Evolutionary conservation across 2,797 vertebrate genomes (phyloP).

Genomic region (Poecilia gillii): DNA sequence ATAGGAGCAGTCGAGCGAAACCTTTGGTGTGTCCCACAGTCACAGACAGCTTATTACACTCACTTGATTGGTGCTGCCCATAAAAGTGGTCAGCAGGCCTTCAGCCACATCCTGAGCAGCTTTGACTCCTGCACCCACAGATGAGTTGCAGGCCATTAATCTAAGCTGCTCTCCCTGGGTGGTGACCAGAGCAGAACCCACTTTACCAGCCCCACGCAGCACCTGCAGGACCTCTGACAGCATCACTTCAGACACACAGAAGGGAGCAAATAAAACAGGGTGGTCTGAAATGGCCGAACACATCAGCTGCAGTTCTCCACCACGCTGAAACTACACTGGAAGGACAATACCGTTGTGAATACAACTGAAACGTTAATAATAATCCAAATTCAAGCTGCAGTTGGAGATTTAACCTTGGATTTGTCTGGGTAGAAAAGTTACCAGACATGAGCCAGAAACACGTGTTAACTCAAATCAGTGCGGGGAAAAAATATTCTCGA

Average conservation of each 20-base stretch:
- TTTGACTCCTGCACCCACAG: conserved; percentile 73
- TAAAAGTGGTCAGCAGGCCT: conserved; percentile 63
- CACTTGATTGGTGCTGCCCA: conserved; percentile 65
- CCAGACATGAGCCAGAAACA: conserved; percentile 2
- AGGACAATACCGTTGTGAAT: neutral
- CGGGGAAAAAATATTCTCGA: neutral
- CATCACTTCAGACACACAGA: conserved; percentile 60
- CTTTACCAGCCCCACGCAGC: conserved; percentile 80
- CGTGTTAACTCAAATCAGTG: conserved; percentile 4
- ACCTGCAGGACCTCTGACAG: conserved; percentile 80
- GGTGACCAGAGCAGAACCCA: conserved; percentile 76
- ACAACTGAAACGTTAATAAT: neutral
- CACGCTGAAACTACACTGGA: neutral
- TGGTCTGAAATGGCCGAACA: neutral
- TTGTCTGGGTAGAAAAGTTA: neutral
- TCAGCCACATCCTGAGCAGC: conserved; percentile 72
- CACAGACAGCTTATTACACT: neutral
- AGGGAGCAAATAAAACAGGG: neutral
- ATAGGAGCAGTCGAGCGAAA: neutral
- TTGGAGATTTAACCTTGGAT: conserved; percentile 42
- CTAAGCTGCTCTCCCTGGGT: conserved; percentile 81
- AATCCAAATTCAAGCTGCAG: neutral
- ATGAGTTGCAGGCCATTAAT: conserved; percentile 76
- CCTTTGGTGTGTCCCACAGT: neutral
- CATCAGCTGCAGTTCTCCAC: neutral